Conservation (phyloP, 2,888 invertebrate species). For the Tetragonisca angustula region DNA sequence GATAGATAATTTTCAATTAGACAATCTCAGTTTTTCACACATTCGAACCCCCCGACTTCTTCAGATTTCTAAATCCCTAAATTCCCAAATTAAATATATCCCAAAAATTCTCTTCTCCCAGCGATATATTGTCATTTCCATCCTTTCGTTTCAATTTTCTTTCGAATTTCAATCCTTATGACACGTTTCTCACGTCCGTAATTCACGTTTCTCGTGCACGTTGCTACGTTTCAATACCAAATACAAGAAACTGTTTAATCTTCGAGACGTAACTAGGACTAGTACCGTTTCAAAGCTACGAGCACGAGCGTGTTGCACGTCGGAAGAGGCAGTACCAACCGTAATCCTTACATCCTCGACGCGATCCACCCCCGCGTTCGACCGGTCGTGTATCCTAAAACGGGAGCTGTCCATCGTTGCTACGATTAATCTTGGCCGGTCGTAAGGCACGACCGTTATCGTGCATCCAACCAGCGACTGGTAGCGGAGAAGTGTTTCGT, state of each 20-base stretch:
- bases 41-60: neutral
- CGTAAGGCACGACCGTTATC: slow-evolving; percentile 74
- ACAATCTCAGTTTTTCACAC: neutral
- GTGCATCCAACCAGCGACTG: slow-evolving; percentile 69
- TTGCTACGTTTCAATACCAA: neutral
- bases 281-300: neutral
- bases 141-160: neutral
- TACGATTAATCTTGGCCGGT: slow-evolving; percentile 76
- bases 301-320: neutral
- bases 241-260: slow-evolving; percentile 1
- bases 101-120: neutral
- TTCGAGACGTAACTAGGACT: neutral
- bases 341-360: slow-evolving; percentile 4
- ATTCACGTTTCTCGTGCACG: neutral
- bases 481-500: slow-evolving; percentile 69
- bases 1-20: neutral
- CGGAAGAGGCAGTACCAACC: neutral
- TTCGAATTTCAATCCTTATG: neutral
- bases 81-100: neutral
- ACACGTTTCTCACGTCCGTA: neutral
- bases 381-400: slow-evolving; percentile 64
- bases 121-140: neutral
- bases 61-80: neutral
- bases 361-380: slow-evolving; percentile 57
- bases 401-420: slow-evolving; percentile 72